phyloP scores from a whole-genome alignment of 2,888 invertebrate species.

The Ctena decussata region DNA sequence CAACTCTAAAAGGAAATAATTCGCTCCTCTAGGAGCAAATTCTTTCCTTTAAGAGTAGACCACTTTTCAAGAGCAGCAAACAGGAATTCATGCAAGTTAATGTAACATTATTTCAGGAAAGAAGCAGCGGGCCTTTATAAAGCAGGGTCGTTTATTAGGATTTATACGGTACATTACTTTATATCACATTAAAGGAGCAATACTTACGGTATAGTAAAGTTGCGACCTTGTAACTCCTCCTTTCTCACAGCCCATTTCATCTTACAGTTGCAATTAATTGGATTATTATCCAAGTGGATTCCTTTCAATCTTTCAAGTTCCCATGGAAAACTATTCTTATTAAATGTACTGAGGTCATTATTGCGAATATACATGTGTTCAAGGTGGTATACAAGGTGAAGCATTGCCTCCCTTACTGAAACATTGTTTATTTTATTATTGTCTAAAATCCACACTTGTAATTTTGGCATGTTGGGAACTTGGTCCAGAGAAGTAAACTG shows the following conservation, averaged over 20 bases:
- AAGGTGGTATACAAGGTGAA: conserved; percentile 29
- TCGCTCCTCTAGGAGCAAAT: too few relatives aligned
- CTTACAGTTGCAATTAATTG: conserved; percentile 54
- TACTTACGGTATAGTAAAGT: conserved; percentile 28
- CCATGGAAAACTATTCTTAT: conserved; percentile 44
- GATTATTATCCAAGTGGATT: conserved; percentile 41
- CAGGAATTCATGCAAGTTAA: background rate
- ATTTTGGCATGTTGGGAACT: conserved; percentile 49
- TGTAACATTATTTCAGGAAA: background rate
- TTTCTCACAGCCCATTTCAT: conserved; percentile 46
- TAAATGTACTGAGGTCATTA: conserved; percentile 46
- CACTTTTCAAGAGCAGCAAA: too few relatives aligned
- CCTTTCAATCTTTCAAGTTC: conserved; percentile 33
- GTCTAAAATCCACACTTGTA: conserved; percentile 48
- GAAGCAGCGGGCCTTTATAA: background rate
- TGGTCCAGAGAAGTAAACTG: conserved; percentile 34
- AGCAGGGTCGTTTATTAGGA: background rate
- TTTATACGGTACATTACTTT: background rate
- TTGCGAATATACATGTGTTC: conserved; percentile 47
- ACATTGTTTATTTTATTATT: conserved; percentile 45
- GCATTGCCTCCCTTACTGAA: conserved; percentile 23
- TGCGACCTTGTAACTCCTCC: background rate
- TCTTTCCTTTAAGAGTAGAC: too few relatives aligned
- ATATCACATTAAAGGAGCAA: background rate
- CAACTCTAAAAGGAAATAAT: too few relatives aligned